Evolutionary conservation across 2,113 vertebrate genomes (phyloP).

Genomic region (Nipponia nippon): DNA sequence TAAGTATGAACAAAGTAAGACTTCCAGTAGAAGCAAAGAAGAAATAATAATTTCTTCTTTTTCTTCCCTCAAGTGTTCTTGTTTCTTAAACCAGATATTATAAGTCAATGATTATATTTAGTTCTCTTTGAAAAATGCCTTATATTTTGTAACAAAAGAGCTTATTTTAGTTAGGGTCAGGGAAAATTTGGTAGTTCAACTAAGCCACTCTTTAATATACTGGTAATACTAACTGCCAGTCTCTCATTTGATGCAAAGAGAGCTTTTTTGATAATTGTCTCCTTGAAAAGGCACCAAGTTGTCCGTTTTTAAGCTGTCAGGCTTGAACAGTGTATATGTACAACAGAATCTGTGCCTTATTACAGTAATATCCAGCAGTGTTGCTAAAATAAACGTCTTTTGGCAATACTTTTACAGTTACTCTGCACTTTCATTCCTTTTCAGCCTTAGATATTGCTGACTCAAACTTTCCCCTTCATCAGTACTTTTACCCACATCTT

Average conservation of each 20-base stretch:
- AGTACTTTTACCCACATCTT: neutral
- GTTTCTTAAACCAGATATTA: neutral
- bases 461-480: neutral
- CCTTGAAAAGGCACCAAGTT: neutral
- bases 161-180: neutral
- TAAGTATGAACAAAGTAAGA: neutral
- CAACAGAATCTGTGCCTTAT: neutral
- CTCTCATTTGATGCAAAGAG: neutral
- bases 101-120: neutral
- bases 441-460: neutral
- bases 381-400: neutral
- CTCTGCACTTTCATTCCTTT: neutral
- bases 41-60: neutral
- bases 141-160: neutral
- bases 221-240: neutral
- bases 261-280: neutral
- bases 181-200: neutral
- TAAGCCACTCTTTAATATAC: neutral
- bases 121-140: neutral
- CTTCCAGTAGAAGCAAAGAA: neutral
- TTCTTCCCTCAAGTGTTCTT: neutral
- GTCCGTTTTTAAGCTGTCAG: neutral
- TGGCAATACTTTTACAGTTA: neutral
- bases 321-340: neutral
- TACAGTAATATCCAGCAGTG: neutral